These are phyloP conservation scores for Mormyrops boulengeri DNA, from an alignment of 2,797 vertebrate species.

Conservation along the genomic window DNA sequence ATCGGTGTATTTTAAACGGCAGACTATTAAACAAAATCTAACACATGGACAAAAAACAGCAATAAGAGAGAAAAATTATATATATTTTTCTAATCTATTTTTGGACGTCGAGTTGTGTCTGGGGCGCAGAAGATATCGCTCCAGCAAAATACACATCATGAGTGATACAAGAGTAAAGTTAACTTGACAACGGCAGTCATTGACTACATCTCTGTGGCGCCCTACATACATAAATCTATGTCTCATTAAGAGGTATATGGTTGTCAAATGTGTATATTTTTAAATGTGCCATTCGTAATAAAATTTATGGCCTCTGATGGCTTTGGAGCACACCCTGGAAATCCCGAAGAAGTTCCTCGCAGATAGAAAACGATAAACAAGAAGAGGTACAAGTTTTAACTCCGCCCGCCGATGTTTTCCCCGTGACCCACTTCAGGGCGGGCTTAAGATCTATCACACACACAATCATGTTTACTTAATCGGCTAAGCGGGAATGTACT, in stretches of 20 bases:
- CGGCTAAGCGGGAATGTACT: not conserved
- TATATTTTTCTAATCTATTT: conserved; percentile 23
- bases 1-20: not conserved
- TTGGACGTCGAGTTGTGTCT: conserved; percentile 47
- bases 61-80: not conserved
- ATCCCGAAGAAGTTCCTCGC: conserved; percentile 36
- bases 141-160: conserved; percentile 42
- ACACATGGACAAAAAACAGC: not conserved
- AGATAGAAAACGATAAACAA: conserved; percentile 9
- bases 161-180: conserved; percentile 61
- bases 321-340: conserved; percentile 43
- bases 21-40: not conserved
- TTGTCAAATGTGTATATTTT: conserved; percentile 56
- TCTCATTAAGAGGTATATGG: conserved; percentile 46
- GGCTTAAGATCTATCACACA: conserved; percentile 31
- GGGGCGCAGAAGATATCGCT: conserved; percentile 45
- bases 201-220: conserved; percentile 51
- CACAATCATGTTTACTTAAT: not conserved
- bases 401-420: conserved; percentile 41
- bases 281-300: conserved; percentile 55
- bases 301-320: conserved; percentile 37
- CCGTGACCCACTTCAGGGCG: conserved; percentile 53
- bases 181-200: conserved; percentile 60
- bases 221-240: conserved; percentile 63
- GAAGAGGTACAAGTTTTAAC: conserved; percentile 29